Evolutionary conservation across 2,113 vertebrate species (phyloP).

Genomic region (Pachypanchax playfairii): DNA sequence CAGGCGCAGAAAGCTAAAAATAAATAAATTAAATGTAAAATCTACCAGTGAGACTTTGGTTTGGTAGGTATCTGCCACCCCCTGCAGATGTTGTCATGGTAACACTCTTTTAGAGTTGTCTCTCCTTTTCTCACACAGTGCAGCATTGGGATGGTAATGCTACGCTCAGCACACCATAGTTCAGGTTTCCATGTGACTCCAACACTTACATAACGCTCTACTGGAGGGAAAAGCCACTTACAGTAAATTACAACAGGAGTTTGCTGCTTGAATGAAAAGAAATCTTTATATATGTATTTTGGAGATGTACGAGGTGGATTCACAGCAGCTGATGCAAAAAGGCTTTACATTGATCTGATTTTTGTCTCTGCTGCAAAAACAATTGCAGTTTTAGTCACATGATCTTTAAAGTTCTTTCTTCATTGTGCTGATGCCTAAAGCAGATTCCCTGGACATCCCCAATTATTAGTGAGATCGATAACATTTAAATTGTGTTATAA

Average conservation of each 20-base stretch:
- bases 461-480: conserved; percentile 18
- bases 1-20: conserved; percentile 46
- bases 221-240: conserved; percentile 55
- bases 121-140: conserved; percentile 49
- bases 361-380: neutral
- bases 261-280: neutral
- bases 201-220: conserved; percentile 63
- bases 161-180: conserved; percentile 53
- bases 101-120: conserved; percentile 73
- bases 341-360: neutral
- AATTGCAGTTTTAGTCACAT: conserved; percentile 1
- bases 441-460: conserved; percentile 55
- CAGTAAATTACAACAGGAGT: conserved; percentile 28
- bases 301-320: no score
- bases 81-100: conserved; percentile 83
- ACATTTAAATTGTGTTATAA: no score
- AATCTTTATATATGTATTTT: neutral
- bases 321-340: no score
- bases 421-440: conserved; percentile 35
- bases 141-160: conserved; percentile 68
- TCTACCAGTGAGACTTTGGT: conserved; percentile 49
- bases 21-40: no score
- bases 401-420: conserved; percentile 11
- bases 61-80: conserved; percentile 74
- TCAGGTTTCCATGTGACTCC: conserved; percentile 64